Base-by-base conservation (phyloP, 2,888 invertebrate species). In the Ormyrus nitidulus region DNA sequence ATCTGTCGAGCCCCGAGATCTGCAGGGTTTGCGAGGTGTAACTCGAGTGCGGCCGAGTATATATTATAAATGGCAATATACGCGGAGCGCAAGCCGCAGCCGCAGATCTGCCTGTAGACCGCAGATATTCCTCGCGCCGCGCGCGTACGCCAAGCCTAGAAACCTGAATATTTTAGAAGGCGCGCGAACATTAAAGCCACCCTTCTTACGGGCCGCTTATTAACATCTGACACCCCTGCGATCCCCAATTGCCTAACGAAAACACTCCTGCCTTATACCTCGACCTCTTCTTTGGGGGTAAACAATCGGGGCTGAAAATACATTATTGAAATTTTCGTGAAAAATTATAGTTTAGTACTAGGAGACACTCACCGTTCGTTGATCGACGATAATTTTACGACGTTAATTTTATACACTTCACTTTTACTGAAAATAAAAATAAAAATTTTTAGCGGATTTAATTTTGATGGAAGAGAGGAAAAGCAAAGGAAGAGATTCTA, bases 161-260 rank as follows among this genome's bases (percentile, higher is more conserved):
- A 77, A 87, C 86, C 87, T 90, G 89, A 90, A 89, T 90, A 90
- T 90, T 90, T 90, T 86, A 90, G 86, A 84, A 83, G 74, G 85
- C 85, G 86, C 85, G 85, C 86, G 85, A 86, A 85, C 88, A 88
- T 90, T 89, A 89, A 89, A 88, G 88, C 88, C 86, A 89, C 90
- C 90, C 90, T 89, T 88, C 89, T 88, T 90, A 87, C 86, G 85
- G 79, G 58, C 86, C 86, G 85, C 88, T 88, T 89, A 90, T 90
- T 90, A 90, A 89, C 88, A 89, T 87, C 87, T 82, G 86, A 86
- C 89, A 85, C 86, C 86, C 84, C 54, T 19, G 69, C 68, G 59
- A 48, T 66, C 71, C 48, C 69, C 51, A 19, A 46, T 44, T 46
- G 62, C 11, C 66, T 69, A 69, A 69, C 59, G 69, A 76, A 76